Percentiles rank a stretch among this genome's conserved stretches.
These are phyloP conservation scores for Oreochromis mossambicus DNA, from an alignment of 2,797 vertebrate genomes.

Conservation along the genomic window DNA sequence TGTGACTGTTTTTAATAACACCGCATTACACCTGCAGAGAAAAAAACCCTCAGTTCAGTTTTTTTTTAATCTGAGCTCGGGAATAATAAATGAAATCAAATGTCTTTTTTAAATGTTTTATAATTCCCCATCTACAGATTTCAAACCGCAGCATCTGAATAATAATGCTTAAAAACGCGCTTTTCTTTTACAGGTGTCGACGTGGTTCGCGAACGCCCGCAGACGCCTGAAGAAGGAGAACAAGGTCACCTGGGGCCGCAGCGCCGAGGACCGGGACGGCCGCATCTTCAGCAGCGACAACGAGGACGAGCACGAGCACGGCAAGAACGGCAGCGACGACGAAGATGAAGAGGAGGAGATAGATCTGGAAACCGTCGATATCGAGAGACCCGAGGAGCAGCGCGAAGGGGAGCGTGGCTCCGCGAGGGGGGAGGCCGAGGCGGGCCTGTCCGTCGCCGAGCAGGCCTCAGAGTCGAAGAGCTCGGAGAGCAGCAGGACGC, in stretches of 20 bases:
- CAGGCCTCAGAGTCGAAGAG: slow-evolving; percentile 61
- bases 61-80: not conserved
- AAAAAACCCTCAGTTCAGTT: not conserved
- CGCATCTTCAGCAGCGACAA: slow-evolving; percentile 94
- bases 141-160: not conserved
- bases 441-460: slow-evolving; percentile 71
- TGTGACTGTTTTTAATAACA: not conserved
- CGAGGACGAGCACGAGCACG: slow-evolving; percentile 88
- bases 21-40: not conserved
- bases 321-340: slow-evolving; percentile 90
- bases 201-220: slow-evolving; percentile 93
- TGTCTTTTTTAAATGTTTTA: not conserved
- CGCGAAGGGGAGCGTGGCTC: slow-evolving; percentile 81
- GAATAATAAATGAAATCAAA: not conserved
- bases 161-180: not conserved
- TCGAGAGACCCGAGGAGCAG: slow-evolving; percentile 83
- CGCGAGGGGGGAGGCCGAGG: slow-evolving; percentile 79
- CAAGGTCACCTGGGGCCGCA: slow-evolving; percentile 95
- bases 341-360: slow-evolving; percentile 96
- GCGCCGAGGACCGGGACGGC: slow-evolving; percentile 91
- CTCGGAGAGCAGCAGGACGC: slow-evolving; percentile 76
- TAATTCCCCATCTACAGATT: not conserved
- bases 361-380: slow-evolving; percentile 94
- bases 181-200: slow-evolving; percentile 79
- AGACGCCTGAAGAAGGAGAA: slow-evolving; percentile 92